Conservation (phyloP, 2,797 vertebrate genomes). For the Tapera naevia region DNA sequence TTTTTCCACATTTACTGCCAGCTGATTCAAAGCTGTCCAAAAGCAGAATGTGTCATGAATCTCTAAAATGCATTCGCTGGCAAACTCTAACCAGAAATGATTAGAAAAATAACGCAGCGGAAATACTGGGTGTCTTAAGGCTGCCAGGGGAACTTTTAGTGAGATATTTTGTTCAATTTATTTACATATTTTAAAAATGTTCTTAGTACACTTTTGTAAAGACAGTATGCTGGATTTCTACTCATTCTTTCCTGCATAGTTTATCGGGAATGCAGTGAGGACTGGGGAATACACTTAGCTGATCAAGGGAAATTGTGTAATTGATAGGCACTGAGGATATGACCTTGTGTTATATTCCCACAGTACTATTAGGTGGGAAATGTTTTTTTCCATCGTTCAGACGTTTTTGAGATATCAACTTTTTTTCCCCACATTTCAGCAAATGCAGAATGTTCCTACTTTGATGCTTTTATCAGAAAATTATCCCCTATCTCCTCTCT, state of each 20-base stretch:
- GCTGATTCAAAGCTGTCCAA: conserved; percentile 63
- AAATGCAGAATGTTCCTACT: conserved; percentile 12
- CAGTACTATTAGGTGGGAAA: neutral
- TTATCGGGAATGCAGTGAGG: conserved; percentile 13
- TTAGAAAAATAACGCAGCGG: conserved; percentile 47
- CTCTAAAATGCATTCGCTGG: conserved; percentile 59
- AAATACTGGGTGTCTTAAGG: conserved; percentile 52
- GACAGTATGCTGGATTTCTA: neutral
- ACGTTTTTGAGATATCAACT: neutral
- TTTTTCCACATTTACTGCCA: conserved; percentile 74
- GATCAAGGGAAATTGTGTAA: conserved; percentile 64
- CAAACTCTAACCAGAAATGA: conserved; percentile 51
- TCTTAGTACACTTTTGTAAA: neutral
- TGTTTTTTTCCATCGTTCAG: neutral
- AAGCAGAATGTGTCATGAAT: conserved; percentile 68
- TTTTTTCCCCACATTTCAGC: neutral
- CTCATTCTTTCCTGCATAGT: neutral
- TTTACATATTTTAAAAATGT: conserved; percentile 50
- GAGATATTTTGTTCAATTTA: conserved; percentile 37
- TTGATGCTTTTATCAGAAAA: conserved; percentile 61
- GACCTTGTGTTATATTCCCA: conserved; percentile 60
- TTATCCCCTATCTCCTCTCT: conserved; percentile 40
- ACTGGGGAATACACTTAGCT: conserved; percentile 18
- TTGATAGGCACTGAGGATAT: conserved; percentile 52
- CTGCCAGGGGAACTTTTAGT: conserved; percentile 58